phyloP scores from a whole-genome alignment of 2,888 invertebrate genomes.

The Hanleya hanleyi region DNA sequence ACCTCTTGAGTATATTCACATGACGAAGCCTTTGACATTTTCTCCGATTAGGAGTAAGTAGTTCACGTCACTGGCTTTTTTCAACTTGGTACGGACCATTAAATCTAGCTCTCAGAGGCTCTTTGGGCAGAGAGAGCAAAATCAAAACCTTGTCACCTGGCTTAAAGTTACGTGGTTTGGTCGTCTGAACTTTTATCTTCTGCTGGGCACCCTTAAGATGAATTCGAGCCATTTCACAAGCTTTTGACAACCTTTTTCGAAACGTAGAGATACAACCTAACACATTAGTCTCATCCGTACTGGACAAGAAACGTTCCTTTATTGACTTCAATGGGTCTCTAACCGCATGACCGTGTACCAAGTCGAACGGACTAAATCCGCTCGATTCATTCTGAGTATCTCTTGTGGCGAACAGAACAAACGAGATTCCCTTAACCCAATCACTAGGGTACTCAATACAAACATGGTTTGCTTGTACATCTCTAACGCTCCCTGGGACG shows the following conservation, averaged over 20 bases:
- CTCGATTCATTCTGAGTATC: too few species aligned
- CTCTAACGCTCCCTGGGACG: slow-evolving; percentile 5
- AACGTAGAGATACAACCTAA: background rate
- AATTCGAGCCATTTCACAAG: background rate
- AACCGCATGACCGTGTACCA: background rate
- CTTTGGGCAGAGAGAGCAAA: slow-evolving; percentile 6
- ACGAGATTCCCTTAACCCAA: background rate
- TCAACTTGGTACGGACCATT: slow-evolving; percentile 14
- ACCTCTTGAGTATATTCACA: slow-evolving; percentile 36
- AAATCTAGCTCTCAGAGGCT: slow-evolving; percentile 15
- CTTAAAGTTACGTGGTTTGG: slow-evolving; percentile 16
- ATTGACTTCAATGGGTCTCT: background rate
- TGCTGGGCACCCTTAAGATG: background rate
- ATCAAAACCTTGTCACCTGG: slow-evolving; percentile 40
- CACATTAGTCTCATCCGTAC: background rate
- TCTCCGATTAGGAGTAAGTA: slow-evolving; percentile 28
- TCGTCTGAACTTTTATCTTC: too few species aligned
- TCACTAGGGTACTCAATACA: background rate
- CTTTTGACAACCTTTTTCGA: background rate
- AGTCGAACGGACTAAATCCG: background rate
- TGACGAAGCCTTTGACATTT: slow-evolving; percentile 32
- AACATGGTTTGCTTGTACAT: background rate
- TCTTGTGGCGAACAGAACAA: background rate
- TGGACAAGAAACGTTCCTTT: background rate
- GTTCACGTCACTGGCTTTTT: slow-evolving; percentile 7